A percentile compares a stretch with the other conserved stretches of the same genome.
phyloP scores from a whole-genome alignment of 2,797 vertebrate genomes.

The Neopelma chrysocephalum region DNA sequence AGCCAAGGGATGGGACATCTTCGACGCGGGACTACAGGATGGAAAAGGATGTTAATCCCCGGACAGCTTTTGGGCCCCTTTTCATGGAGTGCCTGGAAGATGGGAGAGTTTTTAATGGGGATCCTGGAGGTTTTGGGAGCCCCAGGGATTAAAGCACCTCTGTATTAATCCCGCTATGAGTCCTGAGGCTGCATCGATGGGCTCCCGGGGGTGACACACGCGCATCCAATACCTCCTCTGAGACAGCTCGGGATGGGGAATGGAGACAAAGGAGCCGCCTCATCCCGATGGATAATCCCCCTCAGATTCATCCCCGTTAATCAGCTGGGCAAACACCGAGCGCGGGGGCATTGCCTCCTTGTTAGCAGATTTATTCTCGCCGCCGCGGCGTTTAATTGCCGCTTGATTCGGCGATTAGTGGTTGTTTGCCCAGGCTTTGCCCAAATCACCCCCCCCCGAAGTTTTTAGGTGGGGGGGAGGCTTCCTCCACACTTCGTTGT shows the following conservation, averaged over 20 bases:
- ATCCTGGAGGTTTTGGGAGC: neutral
- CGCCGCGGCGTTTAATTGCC: constrained; percentile 85
- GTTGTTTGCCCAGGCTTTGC: constrained; percentile 81
- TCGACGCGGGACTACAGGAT: rapidly evolving
- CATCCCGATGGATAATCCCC: constrained; percentile 30
- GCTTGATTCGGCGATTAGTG: constrained; percentile 90
- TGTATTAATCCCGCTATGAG: neutral
- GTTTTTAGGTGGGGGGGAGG: neutral
- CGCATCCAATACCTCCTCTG: neutral
- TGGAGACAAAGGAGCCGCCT: constrained; percentile 16
- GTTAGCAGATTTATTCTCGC: constrained; percentile 80
- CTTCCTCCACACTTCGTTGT: neutral
- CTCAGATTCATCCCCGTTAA: constrained; percentile 62
- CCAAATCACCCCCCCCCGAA: neutral
- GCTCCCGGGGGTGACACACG: neutral
- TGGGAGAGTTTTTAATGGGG: neutral
- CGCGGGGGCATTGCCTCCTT: constrained; percentile 67
- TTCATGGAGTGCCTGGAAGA: neutral
- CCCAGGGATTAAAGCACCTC: neutral
- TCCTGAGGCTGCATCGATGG: neutral
- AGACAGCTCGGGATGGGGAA: neutral
- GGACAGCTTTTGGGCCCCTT: neutral
- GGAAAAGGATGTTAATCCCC: neutral
- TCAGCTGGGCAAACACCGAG: constrained; percentile 74
- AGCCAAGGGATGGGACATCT: neutral